Conservation (phyloP, 2,797 vertebrate species). For the Linurgus olivaceus region DNA sequence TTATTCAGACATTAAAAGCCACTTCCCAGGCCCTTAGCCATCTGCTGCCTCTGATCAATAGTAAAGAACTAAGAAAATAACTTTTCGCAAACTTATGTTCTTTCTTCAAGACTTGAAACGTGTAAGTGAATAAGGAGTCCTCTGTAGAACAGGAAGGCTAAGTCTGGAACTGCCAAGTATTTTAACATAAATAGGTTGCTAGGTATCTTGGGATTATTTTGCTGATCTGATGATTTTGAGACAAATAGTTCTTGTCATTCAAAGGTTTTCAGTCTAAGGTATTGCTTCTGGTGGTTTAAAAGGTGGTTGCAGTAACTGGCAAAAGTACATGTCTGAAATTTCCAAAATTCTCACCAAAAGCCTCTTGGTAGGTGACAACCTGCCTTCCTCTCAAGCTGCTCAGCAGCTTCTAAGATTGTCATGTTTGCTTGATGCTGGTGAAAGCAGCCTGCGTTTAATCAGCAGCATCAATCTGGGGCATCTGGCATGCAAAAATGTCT, state of each 20-base stretch:
- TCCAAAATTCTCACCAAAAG: not conserved
- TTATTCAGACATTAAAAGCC: not conserved
- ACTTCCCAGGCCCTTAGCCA: not conserved
- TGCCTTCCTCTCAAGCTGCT: not conserved
- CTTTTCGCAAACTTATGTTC: fast-evolving
- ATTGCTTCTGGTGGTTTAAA: not conserved
- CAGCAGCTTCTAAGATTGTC: not conserved
- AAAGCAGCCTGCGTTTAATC: not conserved
- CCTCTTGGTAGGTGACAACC: not conserved
- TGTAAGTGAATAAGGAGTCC: not conserved
- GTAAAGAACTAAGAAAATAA: not conserved
- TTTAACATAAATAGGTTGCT: not conserved
- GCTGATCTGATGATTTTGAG: not conserved
- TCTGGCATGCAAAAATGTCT: not conserved
- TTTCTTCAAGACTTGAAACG: not conserved
- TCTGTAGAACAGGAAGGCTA: not conserved
- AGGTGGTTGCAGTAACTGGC: not conserved
- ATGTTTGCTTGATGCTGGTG: not conserved
- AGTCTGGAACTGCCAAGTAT: not conserved
- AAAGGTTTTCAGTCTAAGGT: not conserved
- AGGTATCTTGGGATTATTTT: not conserved
- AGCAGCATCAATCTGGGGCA: not conserved
- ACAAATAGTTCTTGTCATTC: not conserved
- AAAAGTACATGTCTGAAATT: not conserved
- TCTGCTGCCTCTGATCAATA: not conserved